These are phyloP conservation scores for Smutsia gigantea DNA, from an alignment of 2,797 vertebrate genomes.

Conservation along the genomic window DNA sequence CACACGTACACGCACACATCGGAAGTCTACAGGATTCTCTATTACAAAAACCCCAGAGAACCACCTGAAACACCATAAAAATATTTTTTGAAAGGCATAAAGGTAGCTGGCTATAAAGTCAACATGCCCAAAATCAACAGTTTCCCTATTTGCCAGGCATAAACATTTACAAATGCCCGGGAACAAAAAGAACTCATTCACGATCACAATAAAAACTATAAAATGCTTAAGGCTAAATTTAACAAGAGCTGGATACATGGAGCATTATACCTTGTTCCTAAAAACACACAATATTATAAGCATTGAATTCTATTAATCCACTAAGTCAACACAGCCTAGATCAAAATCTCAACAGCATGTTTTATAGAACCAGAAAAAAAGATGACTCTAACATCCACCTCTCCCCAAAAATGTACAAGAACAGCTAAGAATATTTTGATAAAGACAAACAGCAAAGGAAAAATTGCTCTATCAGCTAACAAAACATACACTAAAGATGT, in stretches of 20 bases:
- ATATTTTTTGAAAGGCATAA: not conserved
- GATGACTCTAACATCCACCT: not conserved
- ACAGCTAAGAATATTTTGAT: constrained; percentile 21
- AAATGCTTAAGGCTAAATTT: not conserved
- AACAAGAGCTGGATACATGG: not conserved
- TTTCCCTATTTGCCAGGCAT: constrained; percentile 1
- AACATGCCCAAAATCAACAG: not conserved
- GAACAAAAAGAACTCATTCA: not conserved
- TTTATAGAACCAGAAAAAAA: constrained; percentile 1
- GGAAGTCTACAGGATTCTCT: not conserved
- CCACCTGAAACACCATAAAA: not conserved
- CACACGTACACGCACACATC: not conserved
- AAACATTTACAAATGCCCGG: constrained; percentile 42
- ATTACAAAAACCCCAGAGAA: not conserved
- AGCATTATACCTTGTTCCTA: not conserved
- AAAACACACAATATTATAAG: not conserved
- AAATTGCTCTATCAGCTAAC: not conserved
- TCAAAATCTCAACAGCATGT: not conserved
- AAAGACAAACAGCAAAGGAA: not conserved
- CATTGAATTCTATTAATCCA: not conserved
- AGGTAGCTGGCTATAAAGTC: not conserved
- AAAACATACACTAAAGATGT: not conserved
- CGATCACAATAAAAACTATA: not conserved
- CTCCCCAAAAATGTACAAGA: not conserved
- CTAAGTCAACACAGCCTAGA: not conserved